Conservation (phyloP, 2,888 invertebrate genomes). For the Euplexia lucipara region DNA sequence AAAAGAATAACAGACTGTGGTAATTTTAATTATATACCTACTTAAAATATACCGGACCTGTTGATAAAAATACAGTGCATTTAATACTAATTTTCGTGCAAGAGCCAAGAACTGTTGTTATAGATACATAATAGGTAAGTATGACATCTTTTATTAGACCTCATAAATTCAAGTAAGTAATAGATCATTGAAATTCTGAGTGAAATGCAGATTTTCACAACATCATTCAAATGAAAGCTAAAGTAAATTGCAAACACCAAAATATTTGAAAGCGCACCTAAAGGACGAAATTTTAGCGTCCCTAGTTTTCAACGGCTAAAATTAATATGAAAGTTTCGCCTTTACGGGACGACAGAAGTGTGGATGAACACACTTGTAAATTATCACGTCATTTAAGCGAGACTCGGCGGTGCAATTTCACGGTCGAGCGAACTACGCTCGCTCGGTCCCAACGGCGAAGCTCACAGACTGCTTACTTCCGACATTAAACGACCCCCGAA, state of each 20-base stretch:
- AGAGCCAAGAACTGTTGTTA: too few species aligned
- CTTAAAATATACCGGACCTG: too few species aligned
- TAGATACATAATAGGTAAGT: too few species aligned
- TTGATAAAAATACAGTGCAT: too few species aligned
- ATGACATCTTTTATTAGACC: too few species aligned
- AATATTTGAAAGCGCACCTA: conserved; percentile 39
- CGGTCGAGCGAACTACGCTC: conserved; percentile 69
- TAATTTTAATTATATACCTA: too few species aligned
- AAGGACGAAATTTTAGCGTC: conserved; percentile 47
- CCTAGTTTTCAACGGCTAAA: conserved; percentile 62
- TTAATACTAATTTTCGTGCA: too few species aligned
- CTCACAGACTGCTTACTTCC: conserved; percentile 58
- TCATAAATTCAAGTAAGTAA: not conserved
- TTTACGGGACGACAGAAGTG: conserved; percentile 68
- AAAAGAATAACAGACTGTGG: too few species aligned
- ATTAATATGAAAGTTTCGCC: conserved; percentile 71
- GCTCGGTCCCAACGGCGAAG: conserved; percentile 59
- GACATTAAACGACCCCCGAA: conserved; percentile 59
- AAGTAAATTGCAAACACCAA: conserved; percentile 31
- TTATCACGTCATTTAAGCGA: conserved; percentile 80
- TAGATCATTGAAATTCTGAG: not conserved
- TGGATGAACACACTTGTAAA: conserved; percentile 77
- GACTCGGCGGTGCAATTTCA: conserved; percentile 79
- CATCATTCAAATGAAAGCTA: conserved; percentile 17
- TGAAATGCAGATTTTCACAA: not conserved